Percentiles rank a stretch among this genome's conserved stretches.
These are phyloP conservation scores for Serrognathus titanus DNA, from an alignment of 2,888 invertebrate species.

Conservation along the genomic window DNA sequence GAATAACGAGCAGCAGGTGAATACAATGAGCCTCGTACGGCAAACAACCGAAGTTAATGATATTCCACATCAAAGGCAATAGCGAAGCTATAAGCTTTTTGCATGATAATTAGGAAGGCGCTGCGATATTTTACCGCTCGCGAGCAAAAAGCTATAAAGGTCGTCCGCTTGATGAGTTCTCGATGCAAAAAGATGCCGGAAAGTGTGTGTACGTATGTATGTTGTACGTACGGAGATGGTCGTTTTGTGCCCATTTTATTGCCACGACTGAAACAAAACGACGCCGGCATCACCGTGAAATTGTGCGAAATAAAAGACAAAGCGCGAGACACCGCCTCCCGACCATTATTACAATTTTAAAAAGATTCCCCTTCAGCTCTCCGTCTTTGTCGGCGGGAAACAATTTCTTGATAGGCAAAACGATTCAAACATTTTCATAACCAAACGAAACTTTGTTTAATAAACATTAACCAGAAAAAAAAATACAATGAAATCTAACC, in stretches of 20 bases:
- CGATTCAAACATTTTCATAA: too few species aligned
- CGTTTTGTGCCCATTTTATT: constrained; percentile 3
- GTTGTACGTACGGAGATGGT: constrained; percentile 12
- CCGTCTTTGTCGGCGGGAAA: not conserved
- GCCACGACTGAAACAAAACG: constrained; percentile 17
- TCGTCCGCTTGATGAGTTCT: not conserved
- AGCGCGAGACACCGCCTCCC: constrained; percentile 14
- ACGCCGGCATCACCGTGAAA: constrained; percentile 17
- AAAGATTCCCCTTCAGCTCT: not conserved
- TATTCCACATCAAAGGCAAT: constrained; percentile 11
- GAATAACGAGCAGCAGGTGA: not conserved
- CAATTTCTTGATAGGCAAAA: not conserved
- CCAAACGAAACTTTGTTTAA: too few species aligned
- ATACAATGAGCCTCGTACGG: not conserved
- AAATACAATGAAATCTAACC: too few species aligned
- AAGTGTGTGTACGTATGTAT: not conserved
- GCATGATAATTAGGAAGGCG: constrained; percentile 8
- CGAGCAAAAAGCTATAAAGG: constrained; percentile 12
- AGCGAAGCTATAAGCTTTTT: constrained; percentile 2
- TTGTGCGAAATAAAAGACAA: constrained; percentile 18
- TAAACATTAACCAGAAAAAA: too few species aligned
- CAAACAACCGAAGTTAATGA: constrained; percentile 1
- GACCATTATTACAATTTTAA: constrained; percentile 12
- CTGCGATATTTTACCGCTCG: constrained; percentile 4
- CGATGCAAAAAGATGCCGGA: not conserved